A percentile compares a stretch with the other conserved stretches of the same genome.
phyloP scores from a whole-genome alignment of 2,888 invertebrate genomes.

The Cosmorhoe ocellata region DNA sequence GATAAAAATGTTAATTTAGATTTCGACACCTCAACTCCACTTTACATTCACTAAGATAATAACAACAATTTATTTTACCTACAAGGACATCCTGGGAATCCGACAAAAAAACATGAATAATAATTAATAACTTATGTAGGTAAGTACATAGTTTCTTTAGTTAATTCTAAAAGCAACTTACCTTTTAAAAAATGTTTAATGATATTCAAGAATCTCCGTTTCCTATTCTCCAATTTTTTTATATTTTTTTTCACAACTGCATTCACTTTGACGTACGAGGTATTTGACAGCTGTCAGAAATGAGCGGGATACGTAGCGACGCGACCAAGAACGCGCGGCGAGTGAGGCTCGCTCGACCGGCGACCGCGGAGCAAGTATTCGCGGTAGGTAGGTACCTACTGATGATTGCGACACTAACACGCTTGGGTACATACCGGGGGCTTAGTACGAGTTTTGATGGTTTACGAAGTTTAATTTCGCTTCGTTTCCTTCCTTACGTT shows the following conservation, averaged over 20 bases:
- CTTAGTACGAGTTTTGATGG: too few species aligned
- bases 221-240: constrained; percentile 15
- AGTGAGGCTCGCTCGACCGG: constrained; percentile 38
- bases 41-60: constrained; percentile 32
- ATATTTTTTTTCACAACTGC: constrained; percentile 47
- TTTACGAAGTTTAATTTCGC: too few species aligned
- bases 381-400: too few species aligned
- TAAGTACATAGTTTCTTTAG: too few species aligned
- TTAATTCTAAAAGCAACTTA: too few species aligned
- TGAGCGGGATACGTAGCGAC: constrained; percentile 50
- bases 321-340: constrained; percentile 40
- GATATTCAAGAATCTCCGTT: constrained; percentile 3
- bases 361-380: constrained; percentile 26
- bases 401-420: constrained; percentile 29
- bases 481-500: too few species aligned
- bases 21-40: constrained; percentile 13
- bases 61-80: constrained; percentile 32
- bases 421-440: neutral
- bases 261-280: constrained; percentile 33
- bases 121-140: too few species aligned
- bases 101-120: too few species aligned
- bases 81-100: constrained; percentile 36
- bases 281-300: constrained; percentile 44
- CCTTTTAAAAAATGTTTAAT: constrained; percentile 6
- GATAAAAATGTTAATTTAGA: neutral